Percentiles rank a stretch among this genome's conserved stretches.
These are phyloP conservation scores for Blomia tropicalis DNA, from an alignment of 2,888 invertebrate genomes.

Conservation along the genomic window DNA sequence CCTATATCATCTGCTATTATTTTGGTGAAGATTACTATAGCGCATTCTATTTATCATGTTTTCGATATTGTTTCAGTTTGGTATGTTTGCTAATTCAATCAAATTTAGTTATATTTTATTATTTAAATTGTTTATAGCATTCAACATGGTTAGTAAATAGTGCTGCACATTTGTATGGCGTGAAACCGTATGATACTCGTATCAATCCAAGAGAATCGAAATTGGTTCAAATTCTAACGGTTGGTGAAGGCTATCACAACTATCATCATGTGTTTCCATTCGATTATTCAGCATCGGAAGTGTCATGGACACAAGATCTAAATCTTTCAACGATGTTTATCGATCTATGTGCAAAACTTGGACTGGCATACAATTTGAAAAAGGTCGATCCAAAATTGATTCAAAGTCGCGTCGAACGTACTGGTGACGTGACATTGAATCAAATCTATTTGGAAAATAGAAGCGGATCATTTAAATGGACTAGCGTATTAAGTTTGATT, in stretches of 20 bases:
- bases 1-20: conserved; percentile 57
- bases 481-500: neutral
- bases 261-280: conserved; percentile 39
- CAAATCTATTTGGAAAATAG: neutral
- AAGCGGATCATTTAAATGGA: neutral
- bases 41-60: conserved; percentile 58
- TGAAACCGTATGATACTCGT: conserved; percentile 71
- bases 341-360: conserved; percentile 35
- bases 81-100: neutral
- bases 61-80: conserved; percentile 36
- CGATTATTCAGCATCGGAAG: conserved; percentile 38
- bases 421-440: neutral
- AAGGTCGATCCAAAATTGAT: neutral
- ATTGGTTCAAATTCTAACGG: conserved; percentile 34
- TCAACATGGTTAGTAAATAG: conserved; percentile 56
- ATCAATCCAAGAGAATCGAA: conserved; percentile 37
- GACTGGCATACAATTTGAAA: conserved; percentile 28
- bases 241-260: conserved; percentile 32
- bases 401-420: neutral
- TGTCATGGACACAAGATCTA: conserved; percentile 32
- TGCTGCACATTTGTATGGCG: conserved; percentile 83
- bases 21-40: conserved; percentile 65
- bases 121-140: neutral
- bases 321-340: conserved; percentile 38
- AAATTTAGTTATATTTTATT: neutral